Base-by-base conservation (phyloP, 1,140 invertebrate species). In the Drosophila pachea region DNA sequence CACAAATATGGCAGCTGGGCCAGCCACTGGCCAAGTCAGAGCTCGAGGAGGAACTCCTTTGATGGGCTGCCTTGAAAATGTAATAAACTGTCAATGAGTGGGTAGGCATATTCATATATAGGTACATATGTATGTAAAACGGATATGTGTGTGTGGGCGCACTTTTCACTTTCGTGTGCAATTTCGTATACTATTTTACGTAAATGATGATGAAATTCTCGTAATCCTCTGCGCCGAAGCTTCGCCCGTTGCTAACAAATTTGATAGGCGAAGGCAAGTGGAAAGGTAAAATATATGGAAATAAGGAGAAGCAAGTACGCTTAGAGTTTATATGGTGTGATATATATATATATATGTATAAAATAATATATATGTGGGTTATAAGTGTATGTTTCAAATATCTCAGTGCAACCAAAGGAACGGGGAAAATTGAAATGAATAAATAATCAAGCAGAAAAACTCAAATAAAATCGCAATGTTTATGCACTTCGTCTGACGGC, bases 141-240 rank as follows among this genome's bases (percentile, higher is more conserved):
- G 22, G 33, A 49, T 38, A 22, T 7, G 31, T 64, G 12, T 31
- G 40, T 47, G 40, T 56, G 22, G 43, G 11, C 7, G 42, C 49
- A 54, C 32, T 67, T 73, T 62, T 67, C 78, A 67, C 68, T 76
- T 68, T 83, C 48, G 47, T 58, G 58, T 83, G 78, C 78, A 83
- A 76, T 77, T 74, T 74, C 42, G 68, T 12, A 12, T 9, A 61
- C 67, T 40, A 83, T 67, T 84, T 84, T 78, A 76, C 78, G 74
- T 74, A 84, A 84, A 83, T 62, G 55, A 68, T 83, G 78, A 83
- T 83, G 76, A 83, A 83, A 83, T 79, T 78, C 76, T 52, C 69
- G 72, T 61, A 65, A 73, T 75, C 78, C 70, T 62, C 68, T 47
- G 50, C 65, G 54, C 67, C 66, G 76, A 81, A 56, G 45, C 60